phyloP scores from a whole-genome alignment of 2,113 vertebrate species.

The Calidris pugnax region DNA sequence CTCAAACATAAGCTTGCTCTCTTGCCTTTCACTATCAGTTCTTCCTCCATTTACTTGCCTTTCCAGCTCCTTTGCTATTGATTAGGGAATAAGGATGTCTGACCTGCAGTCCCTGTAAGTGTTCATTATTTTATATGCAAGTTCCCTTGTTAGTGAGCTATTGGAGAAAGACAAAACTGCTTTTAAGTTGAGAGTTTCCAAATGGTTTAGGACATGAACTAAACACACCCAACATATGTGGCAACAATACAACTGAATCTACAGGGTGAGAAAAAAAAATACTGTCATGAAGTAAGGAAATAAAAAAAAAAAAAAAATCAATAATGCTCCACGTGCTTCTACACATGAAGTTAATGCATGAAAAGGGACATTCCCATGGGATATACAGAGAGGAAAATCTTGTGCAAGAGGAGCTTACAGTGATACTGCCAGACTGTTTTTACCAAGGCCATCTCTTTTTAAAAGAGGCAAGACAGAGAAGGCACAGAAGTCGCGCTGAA shows the following conservation, averaged over 20 bases:
- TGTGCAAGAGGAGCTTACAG: not conserved
- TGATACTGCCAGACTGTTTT: not conserved
- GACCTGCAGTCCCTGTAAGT: not conserved
- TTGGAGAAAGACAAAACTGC: not conserved
- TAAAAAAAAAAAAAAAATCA: fast-evolving
- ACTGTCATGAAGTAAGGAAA: not conserved
- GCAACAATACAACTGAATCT: not conserved
- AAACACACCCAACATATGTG: not conserved
- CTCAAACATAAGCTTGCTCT: not conserved
- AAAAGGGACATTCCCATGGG: fast-evolving
- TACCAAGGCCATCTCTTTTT: not conserved
- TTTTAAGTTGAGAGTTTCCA: not conserved
- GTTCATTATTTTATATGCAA: not conserved
- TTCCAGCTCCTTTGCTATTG: not conserved
- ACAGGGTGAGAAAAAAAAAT: not conserved
- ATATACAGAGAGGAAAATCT: not conserved
- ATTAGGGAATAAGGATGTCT: not conserved
- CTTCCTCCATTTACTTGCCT: not conserved
- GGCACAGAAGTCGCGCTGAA: fast-evolving
- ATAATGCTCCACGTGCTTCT: no score
- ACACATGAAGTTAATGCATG: fast-evolving
- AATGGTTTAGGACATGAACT: not conserved
- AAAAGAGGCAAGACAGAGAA: no score
- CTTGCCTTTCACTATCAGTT: not conserved
- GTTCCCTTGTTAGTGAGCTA: not conserved